A percentile compares a stretch with the other conserved stretches of the same genome.
phyloP scores from a whole-genome alignment of 1,140 invertebrate species.

The Daktulosphaira vitifoliae region DNA sequence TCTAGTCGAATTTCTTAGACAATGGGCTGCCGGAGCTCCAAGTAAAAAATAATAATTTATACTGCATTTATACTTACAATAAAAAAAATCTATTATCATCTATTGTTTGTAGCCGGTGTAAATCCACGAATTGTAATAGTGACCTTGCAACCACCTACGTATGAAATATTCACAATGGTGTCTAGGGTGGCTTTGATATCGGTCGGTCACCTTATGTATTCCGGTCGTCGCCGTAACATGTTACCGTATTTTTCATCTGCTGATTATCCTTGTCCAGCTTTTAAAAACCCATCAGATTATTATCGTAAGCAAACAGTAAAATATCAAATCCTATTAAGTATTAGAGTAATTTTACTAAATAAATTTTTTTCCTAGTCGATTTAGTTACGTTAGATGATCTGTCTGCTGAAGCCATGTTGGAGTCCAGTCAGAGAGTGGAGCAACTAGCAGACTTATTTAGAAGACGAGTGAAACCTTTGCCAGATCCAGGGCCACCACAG shows the following conservation, averaged over 20 bases:
- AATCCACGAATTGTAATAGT: slow-evolving; percentile 70
- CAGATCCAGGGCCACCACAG: slow-evolving; percentile 67
- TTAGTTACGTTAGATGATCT: slow-evolving; percentile 86
- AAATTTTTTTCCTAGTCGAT: slow-evolving; percentile 57
- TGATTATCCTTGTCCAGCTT: slow-evolving; percentile 89
- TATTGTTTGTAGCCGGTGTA: slow-evolving; percentile 37
- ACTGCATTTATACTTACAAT: not conserved
- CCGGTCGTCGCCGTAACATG: slow-evolving; percentile 77
- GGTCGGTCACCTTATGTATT: slow-evolving; percentile 81
- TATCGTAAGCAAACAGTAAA: slow-evolving; percentile 59
- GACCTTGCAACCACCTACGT: slow-evolving; percentile 86
- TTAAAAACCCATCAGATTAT: slow-evolving; percentile 94
- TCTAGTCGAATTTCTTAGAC: slow-evolving; percentile 82
- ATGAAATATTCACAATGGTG: slow-evolving; percentile 92
- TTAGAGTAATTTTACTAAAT: slow-evolving; percentile 10
- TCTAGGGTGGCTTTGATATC: slow-evolving; percentile 77
- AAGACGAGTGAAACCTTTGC: slow-evolving; percentile 53
- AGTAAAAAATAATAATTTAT: slow-evolving; percentile 39
- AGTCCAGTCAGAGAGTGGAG: slow-evolving; percentile 86
- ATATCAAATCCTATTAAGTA: not conserved
- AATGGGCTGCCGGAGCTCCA: slow-evolving; percentile 80
- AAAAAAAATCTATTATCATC: not conserved
- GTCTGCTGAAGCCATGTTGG: slow-evolving; percentile 84
- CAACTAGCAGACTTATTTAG: slow-evolving; percentile 74
- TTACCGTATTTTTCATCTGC: slow-evolving; percentile 86